Conservation (phyloP, 2,888 invertebrate genomes). For the Cerastoderma edule region DNA sequence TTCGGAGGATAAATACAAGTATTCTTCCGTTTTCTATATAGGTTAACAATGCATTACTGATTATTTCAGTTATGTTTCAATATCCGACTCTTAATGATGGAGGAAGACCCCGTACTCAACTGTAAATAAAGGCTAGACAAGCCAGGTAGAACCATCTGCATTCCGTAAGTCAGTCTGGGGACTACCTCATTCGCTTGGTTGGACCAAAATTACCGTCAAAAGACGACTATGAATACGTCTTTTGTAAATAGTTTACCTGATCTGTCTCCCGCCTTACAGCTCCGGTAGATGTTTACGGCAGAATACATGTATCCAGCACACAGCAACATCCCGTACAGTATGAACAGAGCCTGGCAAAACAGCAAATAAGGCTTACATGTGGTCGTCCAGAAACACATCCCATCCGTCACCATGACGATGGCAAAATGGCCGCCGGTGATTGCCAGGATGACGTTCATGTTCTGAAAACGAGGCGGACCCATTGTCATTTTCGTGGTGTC, state of each 20-base stretch:
- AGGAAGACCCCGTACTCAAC: no score
- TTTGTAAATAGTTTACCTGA: constrained; percentile 38
- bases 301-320: constrained; percentile 69
- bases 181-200: no score
- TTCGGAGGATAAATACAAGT: no score
- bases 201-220: no score
- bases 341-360: constrained; percentile 70
- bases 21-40: no score
- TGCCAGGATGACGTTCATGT: constrained; percentile 59
- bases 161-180: no score
- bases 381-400: constrained; percentile 51
- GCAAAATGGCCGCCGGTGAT: constrained; percentile 66
- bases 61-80: no score
- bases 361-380: constrained; percentile 63
- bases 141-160: no score
- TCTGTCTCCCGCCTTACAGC: constrained; percentile 52
- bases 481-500: constrained; percentile 75
- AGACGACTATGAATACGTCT: no score
- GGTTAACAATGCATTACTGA: no score
- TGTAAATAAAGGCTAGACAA: no score
- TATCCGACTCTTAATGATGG: no score
- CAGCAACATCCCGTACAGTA: constrained; percentile 66
- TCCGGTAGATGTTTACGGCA: constrained; percentile 60
- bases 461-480: constrained; percentile 71
- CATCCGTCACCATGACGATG: constrained; percentile 63